These are phyloP conservation scores for Hirtodrosophila duncani DNA, from an alignment of 2,888 invertebrate species.

Conservation along the genomic window DNA sequence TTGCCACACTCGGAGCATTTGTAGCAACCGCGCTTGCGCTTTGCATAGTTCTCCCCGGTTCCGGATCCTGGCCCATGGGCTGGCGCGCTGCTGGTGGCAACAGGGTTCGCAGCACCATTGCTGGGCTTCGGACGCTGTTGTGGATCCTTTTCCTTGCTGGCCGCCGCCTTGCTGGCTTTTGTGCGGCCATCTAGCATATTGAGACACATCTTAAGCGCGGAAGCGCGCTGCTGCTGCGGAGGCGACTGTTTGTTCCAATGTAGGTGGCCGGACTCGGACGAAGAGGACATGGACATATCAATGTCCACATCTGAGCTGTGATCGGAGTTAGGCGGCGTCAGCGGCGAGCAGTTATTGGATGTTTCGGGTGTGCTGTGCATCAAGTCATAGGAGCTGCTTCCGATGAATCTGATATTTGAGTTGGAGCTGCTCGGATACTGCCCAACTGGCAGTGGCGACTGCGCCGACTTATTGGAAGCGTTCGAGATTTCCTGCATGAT, in stretches of 20 bases:
- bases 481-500: slow-evolving; percentile 78
- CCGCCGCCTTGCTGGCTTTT: slow-evolving; percentile 69
- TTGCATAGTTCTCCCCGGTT: slow-evolving; percentile 63
- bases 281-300: slow-evolving; percentile 78
- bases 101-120: slow-evolving; percentile 35
- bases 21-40: slow-evolving; percentile 80
- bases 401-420: slow-evolving; percentile 76
- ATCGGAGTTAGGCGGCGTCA: slow-evolving; percentile 85
- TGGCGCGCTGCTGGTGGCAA: slow-evolving; percentile 6
- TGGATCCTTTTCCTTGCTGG: slow-evolving; percentile 49
- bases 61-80: slow-evolving; percentile 23
- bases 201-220: slow-evolving; percentile 66
- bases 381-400: slow-evolving; percentile 64
- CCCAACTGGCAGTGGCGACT: slow-evolving; percentile 47
- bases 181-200: slow-evolving; percentile 76
- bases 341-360: slow-evolving; percentile 79
- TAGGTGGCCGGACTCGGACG: slow-evolving; percentile 75
- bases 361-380: slow-evolving; percentile 52
- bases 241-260: slow-evolving; percentile 46
- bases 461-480: slow-evolving; percentile 66
- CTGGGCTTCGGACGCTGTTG: slow-evolving; percentile 31
- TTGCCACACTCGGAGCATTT: slow-evolving; percentile 93
- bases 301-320: slow-evolving; percentile 86
- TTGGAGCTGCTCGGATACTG: slow-evolving; percentile 33
- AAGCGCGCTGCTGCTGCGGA: slow-evolving; percentile 48